Base-by-base conservation (phyloP, 1,140 invertebrate species). In the Planococcus citri region DNA sequence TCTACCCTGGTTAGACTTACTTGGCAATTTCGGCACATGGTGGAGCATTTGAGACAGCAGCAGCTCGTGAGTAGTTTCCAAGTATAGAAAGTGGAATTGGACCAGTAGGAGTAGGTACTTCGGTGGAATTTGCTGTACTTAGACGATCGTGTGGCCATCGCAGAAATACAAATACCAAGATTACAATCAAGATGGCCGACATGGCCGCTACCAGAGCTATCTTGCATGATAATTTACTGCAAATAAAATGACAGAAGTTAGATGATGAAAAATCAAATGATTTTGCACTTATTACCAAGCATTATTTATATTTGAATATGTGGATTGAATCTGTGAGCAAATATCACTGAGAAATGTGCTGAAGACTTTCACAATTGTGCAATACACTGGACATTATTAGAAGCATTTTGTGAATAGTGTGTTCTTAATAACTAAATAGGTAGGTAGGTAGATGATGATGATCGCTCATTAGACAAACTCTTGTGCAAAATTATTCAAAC, bases 31-130 rank as follows among this genome's bases (percentile, higher is more conserved):
- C 25, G 3, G 60, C 60, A 64, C 60, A 64, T 27, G 60, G 60
- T 3, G 60, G 22, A 25, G 60, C 60, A 64, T 64, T 64, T 64
- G 60, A 25, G 60, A 64, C 60, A 12, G 20, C 60, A 24, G 60
- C 60, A 24, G 60, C 60, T 24, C 25, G 2, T 9, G 21, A 24
- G 60, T 6, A 64, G 10, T 64, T 64, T 6, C 60, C 60, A 24
- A 25, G 20, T 64, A 64, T 24, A 6, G 60, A 51, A 17, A 51
- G n/a, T 9, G 60, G 60, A 17, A 25, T 17, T 17, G 60, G 60
- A 6, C 22, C 22, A 1, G 20, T 4, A 20, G 6, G n/a, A 9
- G 41, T 6, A 3, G 41, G 2, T 9, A 17, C 10, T 51, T 17
- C 12, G 2, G 41, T 51, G 10, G 41, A 3, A 51, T 51, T 51